Base-by-base conservation (phyloP, 2,888 invertebrate genomes). In the Leptinotarsa rubiginosa region DNA sequence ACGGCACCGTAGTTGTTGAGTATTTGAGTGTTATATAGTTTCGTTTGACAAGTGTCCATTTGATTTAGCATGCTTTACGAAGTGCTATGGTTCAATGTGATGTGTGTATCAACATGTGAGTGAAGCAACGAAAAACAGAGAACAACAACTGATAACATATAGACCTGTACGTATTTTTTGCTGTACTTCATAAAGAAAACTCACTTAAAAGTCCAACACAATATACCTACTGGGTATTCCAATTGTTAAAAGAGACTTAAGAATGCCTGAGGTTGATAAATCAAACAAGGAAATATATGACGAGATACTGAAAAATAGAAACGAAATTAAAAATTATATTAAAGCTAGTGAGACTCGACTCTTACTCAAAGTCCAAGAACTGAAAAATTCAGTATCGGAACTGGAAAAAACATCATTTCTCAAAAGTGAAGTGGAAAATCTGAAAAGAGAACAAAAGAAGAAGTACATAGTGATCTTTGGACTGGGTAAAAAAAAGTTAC, bases 281-380 rank as follows among this genome's bases (percentile, higher is more conserved):
- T 50, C 50, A 50, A 50, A 50, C 50, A 50, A 50, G 50, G 50
- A 50, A 50, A 50, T 50, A 50, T 50, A 50, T 50, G n/a, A n/a
- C 4, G 16, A 50, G 16, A 50, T 50, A 50, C 31, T 31, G 31
- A 31, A 31, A 31, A 31, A 31, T 31, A 31, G 31, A 31, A 31
- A 4, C 31, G 31, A 5, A 31, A 31, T 31, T 5, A 31, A 31
- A 31, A 31, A 25, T 31, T 31, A 31, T 1, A 31, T 31, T 31
- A 5, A 31, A 31, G 31, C 31, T 31, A 31, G 1, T 31, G 31
- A 5, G 7, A 31, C 31, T 31, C 16, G 50, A 50, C 50, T 50
- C 50, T 16, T 16, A 50, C 50, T 50, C 50, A 50, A n/a, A 50
- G 50, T 16, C n/a, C n/a, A 50, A 50, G 50, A n/a, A 50, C 50